Conservation (phyloP, 1,140 invertebrate species). For the Popillia japonica region DNA sequence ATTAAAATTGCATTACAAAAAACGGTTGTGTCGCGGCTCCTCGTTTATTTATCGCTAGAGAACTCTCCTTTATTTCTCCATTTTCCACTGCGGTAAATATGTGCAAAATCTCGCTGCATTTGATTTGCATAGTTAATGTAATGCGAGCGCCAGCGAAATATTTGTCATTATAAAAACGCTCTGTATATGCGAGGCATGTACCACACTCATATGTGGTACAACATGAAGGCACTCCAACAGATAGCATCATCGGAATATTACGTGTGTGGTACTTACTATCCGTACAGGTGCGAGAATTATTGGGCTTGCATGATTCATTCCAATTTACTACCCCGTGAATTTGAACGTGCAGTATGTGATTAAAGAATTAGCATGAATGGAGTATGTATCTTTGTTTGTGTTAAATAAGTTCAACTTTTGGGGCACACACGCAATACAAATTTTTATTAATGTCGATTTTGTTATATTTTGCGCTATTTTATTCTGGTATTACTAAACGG, state of each 20-base stretch:
- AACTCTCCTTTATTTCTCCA: neutral
- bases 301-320: neutral
- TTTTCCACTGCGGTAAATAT: neutral
- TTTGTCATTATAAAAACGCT: neutral
- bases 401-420: no score
- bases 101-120: neutral
- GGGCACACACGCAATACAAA: no score
- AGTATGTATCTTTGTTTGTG: no score
- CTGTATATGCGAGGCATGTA: neutral
- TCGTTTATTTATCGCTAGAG: neutral
- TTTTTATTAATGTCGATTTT: no score
- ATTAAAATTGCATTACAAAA: slow-evolving; percentile 16
- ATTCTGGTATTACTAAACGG: no score
- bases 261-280: neutral
- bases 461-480: no score
- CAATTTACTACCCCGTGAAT: neutral
- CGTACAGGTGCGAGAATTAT: neutral
- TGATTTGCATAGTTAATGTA: slow-evolving; percentile 6
- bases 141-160: neutral
- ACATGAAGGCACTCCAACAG: neutral
- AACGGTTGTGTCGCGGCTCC: neutral
- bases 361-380: no score
- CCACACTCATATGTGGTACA: neutral
- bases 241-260: slow-evolving; percentile 1
- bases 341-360: neutral